phyloP scores from a whole-genome alignment of 2,797 vertebrate species.

The Thalassophryne amazonica region DNA sequence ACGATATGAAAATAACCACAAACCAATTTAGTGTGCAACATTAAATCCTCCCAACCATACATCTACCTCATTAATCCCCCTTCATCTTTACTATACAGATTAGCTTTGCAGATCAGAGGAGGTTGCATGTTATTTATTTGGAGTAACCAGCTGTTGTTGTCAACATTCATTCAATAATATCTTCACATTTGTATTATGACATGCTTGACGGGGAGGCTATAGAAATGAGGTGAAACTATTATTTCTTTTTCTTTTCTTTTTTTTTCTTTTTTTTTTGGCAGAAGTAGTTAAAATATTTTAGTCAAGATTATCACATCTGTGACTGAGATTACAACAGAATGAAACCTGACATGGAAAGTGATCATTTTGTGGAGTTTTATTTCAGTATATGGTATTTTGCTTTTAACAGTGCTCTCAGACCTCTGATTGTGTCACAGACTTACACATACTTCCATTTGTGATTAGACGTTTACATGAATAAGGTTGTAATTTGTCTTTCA shows the following conservation, averaged over 20 bases:
- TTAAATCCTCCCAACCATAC: constrained; percentile 31
- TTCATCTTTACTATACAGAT: constrained; percentile 52
- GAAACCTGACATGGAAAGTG: too few relatives aligned
- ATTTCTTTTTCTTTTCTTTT: constrained; percentile 33
- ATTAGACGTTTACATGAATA: too few relatives aligned
- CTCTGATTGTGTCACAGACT: too few relatives aligned
- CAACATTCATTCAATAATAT: too few relatives aligned
- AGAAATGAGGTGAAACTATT: constrained; percentile 19
- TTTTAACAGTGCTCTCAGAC: too few relatives aligned
- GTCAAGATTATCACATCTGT: constrained; percentile 53
- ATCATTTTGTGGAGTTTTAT: too few relatives aligned
- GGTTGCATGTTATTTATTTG: constrained; percentile 48
- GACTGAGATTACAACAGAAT: constrained; percentile 31
- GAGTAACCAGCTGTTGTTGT: constrained; percentile 65
- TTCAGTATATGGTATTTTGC: too few relatives aligned
- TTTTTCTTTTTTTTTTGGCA: constrained; percentile 37
- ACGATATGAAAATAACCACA: constrained; percentile 32
- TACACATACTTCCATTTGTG: too few relatives aligned
- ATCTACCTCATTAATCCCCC: constrained; percentile 52
- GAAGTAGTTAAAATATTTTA: constrained; percentile 35
- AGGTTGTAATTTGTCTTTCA: too few relatives aligned
- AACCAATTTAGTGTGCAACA: constrained; percentile 17
- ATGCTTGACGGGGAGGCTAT: not conserved
- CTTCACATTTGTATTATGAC: too few relatives aligned
- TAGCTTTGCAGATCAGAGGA: constrained; percentile 51